phyloP scores from a whole-genome alignment of 2,113 vertebrate species.

The Gnathonemus echidnorhynchus region DNA sequence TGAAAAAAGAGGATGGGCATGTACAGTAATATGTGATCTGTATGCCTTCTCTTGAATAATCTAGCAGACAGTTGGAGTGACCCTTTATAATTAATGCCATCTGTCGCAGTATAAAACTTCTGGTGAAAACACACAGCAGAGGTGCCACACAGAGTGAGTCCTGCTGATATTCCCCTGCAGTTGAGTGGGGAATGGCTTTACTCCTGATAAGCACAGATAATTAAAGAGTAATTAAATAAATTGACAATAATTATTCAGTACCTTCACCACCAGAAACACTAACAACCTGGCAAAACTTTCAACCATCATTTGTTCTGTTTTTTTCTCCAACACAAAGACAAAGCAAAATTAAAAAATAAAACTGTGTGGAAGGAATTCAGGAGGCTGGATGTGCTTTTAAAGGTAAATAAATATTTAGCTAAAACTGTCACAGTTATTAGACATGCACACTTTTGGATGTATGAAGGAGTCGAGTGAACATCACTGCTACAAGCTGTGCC shows the following conservation, averaged over 20 bases:
- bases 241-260: background rate
- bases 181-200: background rate
- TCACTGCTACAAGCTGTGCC: background rate
- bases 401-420: background rate
- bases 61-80: conserved; percentile 26
- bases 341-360: conserved; percentile 16
- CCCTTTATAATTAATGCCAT: conserved; percentile 31
- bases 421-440: background rate
- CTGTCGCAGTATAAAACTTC: conserved; percentile 14
- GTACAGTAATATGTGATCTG: background rate
- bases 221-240: conserved; percentile 15
- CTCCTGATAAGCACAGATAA: conserved; percentile 1
- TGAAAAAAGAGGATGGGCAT: background rate
- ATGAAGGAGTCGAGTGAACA: background rate
- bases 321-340: background rate
- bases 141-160: background rate
- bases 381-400: conserved; percentile 86
- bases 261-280: background rate
- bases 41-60: conserved; percentile 21
- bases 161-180: background rate
- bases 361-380: conserved; percentile 86
- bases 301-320: background rate
- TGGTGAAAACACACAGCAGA: background rate
- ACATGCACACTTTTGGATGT: background rate
- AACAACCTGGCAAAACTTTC: background rate